A percentile compares a stretch with the other conserved stretches of the same genome.
These are phyloP conservation scores for Tipula lateralis DNA, from an alignment of 2,888 invertebrate genomes.

Conservation along the genomic window DNA sequence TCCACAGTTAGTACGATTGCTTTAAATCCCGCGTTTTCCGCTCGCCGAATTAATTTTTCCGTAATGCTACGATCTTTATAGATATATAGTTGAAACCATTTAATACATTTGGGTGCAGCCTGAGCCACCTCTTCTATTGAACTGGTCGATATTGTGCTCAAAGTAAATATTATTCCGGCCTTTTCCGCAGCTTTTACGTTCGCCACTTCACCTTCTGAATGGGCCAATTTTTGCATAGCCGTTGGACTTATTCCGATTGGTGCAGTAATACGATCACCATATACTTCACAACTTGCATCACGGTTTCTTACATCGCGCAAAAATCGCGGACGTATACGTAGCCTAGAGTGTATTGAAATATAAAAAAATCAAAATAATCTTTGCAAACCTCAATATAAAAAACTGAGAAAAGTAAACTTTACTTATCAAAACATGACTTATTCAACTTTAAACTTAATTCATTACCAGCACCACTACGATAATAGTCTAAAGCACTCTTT, in stretches of 20 bases:
- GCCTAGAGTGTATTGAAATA: conserved; percentile 37
- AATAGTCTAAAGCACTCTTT: conserved; percentile 72
- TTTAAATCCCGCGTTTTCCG: conserved; percentile 78
- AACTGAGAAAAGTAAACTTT: not conserved
- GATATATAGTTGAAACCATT: conserved; percentile 92
- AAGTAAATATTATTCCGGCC: conserved; percentile 68
- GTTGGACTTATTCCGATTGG: conserved; percentile 82
- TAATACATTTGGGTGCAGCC: conserved; percentile 67
- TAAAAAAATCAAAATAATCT: not conserved
- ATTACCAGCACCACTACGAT: conserved; percentile 78
- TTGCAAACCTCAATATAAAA: not conserved
- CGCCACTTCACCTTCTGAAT: conserved; percentile 81
- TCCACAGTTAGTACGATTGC: conserved; percentile 86
- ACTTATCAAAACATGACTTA: conserved; percentile 64
- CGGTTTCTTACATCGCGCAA: conserved; percentile 66
- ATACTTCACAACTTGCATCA: conserved; percentile 57
- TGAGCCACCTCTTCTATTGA: conserved; percentile 82
- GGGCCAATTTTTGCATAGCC: conserved; percentile 89
- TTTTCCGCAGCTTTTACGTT: conserved; percentile 78
- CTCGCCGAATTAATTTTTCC: conserved; percentile 64
- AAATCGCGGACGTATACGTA: conserved; percentile 72
- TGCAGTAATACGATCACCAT: conserved; percentile 63
- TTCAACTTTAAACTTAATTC: conserved; percentile 71
- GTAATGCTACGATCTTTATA: conserved; percentile 79
- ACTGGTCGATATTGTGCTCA: conserved; percentile 81